Evolutionary conservation across 2,888 invertebrate genomes (phyloP), one percentile per base, ranked within the genome.

Genomic region (Trichopoda pennipes): DNA sequence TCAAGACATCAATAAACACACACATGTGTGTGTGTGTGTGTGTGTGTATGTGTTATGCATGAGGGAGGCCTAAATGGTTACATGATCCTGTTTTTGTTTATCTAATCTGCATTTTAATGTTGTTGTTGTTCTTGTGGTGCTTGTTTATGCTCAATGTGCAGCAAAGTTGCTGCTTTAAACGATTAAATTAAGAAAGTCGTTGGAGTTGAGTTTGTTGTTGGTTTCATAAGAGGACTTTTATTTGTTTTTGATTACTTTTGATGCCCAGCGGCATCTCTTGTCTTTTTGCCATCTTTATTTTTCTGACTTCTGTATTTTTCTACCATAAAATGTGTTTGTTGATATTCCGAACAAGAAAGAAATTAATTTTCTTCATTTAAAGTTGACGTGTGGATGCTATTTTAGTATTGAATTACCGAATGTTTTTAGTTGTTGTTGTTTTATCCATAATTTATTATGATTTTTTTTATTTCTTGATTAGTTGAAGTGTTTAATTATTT

Each of bases 31-130:
- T n/a, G 21, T 56, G 44, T 53, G 21, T 7, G 44, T 47, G 32
- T 23, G 3, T 19, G 44, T 42, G 32, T 19, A 44, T 42, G 32
- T 53, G 17, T 14, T 35, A 10, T 23, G n/a, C 1, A 10, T 38
- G 51, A 47, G 44, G 53, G 53, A 69, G 68, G 53, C 61, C 21
- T 61, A 7, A 14, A 38, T 60, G 47, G 80, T 70, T 74, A 69
- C 35, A 35, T 73, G 79, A 82, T 82, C 82, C 82, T 82, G 78
- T 79, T 68, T 66, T 51, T 82, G 82, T 82, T 82, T 82, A 82
- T 76, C 68, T 58, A 63, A 79, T 79, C 68, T 76, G 42, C 66
- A 76, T 82, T 75, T 81, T 72, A 76, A 76, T 68, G 53, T 55
- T 77, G 17, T 38, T 38, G 28, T 28, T 4, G n/a, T n/a, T n/a